phyloP scores from a whole-genome alignment of 1,140 invertebrate genomes.

The Drosophila ananassae region DNA sequence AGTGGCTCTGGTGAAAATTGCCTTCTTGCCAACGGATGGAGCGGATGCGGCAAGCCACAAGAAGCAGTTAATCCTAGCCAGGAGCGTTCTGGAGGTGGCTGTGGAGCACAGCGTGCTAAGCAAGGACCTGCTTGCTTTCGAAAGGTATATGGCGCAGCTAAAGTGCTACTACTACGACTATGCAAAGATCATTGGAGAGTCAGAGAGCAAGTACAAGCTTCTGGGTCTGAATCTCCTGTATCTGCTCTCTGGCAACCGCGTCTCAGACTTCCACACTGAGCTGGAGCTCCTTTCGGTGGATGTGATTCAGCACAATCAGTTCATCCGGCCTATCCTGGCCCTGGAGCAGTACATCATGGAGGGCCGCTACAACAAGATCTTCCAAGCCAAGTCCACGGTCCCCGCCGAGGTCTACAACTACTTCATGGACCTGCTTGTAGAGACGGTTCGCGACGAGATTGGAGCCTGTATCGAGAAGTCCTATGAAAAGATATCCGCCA shows the following conservation, averaged over 20 bases:
- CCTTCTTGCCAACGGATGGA: slow-evolving; percentile 94
- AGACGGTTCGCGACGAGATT: slow-evolving; percentile 98
- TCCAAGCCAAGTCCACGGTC: slow-evolving; percentile 91
- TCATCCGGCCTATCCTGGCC: slow-evolving; percentile 97
- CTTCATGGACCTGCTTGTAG: slow-evolving; percentile 98
- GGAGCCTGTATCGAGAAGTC: slow-evolving; percentile 98
- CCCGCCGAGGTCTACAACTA: slow-evolving; percentile 97
- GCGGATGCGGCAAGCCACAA: slow-evolving; percentile 89
- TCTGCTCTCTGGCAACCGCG: slow-evolving; percentile 97
- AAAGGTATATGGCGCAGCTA: slow-evolving; percentile 97
- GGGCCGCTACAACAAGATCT: slow-evolving; percentile 98
- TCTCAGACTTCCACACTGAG: slow-evolving; percentile 99
- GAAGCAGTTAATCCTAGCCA: slow-evolving; percentile 92
- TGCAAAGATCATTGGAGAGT: slow-evolving; percentile 94
- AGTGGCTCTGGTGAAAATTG: slow-evolving; percentile 92
- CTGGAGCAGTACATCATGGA: slow-evolving; percentile 99
- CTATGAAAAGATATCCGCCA: slow-evolving; percentile 94
- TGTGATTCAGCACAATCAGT: slow-evolving; percentile 96
- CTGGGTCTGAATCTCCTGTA: slow-evolving; percentile 97
- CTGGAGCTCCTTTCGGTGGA: slow-evolving; percentile 97
- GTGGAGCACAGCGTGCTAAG: slow-evolving; percentile 96
- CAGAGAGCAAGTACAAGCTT: slow-evolving; percentile 97
- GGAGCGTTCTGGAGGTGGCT: slow-evolving; percentile 97
- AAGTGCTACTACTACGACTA: slow-evolving; percentile 99
- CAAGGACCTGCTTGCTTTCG: slow-evolving; percentile 97